Evolutionary conservation across 2,888 invertebrate species (phyloP).

Genomic region (Apoda limacodes): DNA sequence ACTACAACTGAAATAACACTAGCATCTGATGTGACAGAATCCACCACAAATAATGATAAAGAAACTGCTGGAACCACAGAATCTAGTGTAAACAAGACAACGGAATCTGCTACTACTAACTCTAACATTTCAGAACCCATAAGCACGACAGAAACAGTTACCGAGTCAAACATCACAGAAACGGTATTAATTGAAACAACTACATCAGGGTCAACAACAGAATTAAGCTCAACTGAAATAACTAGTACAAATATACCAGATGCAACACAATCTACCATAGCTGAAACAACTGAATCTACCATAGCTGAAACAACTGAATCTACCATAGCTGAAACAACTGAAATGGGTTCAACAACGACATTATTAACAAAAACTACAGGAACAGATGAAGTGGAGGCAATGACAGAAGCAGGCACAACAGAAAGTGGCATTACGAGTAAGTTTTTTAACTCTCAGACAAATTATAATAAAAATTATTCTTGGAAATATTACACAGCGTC

Average conservation of each 20-base stretch:
- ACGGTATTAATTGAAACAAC: slow-evolving; percentile 4
- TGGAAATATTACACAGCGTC: too few species aligned
- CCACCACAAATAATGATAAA: slow-evolving; percentile 9
- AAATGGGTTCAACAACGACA: slow-evolving; percentile 5
- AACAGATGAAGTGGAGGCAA: slow-evolving; percentile 4
- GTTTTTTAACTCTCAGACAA: too few species aligned
- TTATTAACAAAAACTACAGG: slow-evolving; percentile 6
- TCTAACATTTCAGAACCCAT: too few species aligned
- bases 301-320: slow-evolving; percentile 7
- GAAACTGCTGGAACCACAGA: slow-evolving; percentile 4
- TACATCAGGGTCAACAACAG: slow-evolving; percentile 3
- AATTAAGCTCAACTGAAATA: slow-evolving; percentile 5
- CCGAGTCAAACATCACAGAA: slow-evolving; percentile 7
- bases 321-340: slow-evolving; percentile 9
- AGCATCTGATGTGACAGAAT: slow-evolving; percentile 8
- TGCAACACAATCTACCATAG: slow-evolving; percentile 11
- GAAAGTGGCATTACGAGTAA: slow-evolving; percentile 3
- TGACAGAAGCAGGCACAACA: slow-evolving; percentile 6
- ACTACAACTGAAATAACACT: slow-evolving; percentile 7
- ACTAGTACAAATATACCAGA: slow-evolving; percentile 7
- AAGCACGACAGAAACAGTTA: too few species aligned
- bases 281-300: slow-evolving; percentile 12
- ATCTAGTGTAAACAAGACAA: slow-evolving; percentile 6
- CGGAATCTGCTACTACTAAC: not conserved
- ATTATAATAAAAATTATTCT: too few species aligned